phyloP scores from a whole-genome alignment of 2,888 invertebrate genomes.

The Scelioninae gen. 1 region DNA sequence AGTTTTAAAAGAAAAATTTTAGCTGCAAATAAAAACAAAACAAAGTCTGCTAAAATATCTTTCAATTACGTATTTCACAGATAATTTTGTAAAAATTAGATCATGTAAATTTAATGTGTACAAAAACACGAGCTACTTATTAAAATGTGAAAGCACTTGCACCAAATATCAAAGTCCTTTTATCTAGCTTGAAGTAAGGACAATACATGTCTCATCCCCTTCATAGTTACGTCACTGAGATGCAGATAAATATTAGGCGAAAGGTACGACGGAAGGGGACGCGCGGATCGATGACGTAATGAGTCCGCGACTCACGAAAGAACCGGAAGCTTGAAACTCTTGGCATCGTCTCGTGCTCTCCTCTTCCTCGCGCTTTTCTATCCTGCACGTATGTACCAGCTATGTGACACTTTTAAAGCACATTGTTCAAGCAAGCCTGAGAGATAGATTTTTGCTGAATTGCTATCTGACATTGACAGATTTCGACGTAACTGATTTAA shows the following conservation, averaged over 20 bases:
- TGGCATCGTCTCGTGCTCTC: conserved; percentile 70
- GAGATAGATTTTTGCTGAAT: conserved; percentile 51
- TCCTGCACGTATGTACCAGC: conserved; percentile 47
- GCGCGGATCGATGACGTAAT: conserved; percentile 65
- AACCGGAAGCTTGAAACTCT: conserved; percentile 73
- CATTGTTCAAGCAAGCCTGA: conserved; percentile 55
- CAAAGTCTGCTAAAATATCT: too few species aligned
- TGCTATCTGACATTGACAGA: conserved; percentile 55
- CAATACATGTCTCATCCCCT: background rate
- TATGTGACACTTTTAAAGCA: conserved; percentile 62
- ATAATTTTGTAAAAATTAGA: too few species aligned
- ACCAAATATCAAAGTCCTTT: background rate
- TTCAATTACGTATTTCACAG: too few species aligned
- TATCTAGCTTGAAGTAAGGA: background rate
- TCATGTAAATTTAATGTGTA: too few species aligned
- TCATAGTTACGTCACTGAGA: conserved; percentile 30
- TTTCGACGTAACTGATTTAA: conserved; percentile 30
- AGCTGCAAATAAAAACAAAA: too few species aligned
- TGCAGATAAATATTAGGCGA: conserved; percentile 44
- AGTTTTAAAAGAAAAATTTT: too few species aligned
- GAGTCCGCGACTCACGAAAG: conserved; percentile 65
- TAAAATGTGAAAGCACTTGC: conserved; percentile 10
- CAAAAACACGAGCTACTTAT: background rate
- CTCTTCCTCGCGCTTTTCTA: conserved; percentile 49
- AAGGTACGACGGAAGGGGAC: conserved; percentile 23